These are phyloP conservation scores for Vanessa tameamea DNA, from an alignment of 1,140 invertebrate genomes.

Conservation along the genomic window DNA sequence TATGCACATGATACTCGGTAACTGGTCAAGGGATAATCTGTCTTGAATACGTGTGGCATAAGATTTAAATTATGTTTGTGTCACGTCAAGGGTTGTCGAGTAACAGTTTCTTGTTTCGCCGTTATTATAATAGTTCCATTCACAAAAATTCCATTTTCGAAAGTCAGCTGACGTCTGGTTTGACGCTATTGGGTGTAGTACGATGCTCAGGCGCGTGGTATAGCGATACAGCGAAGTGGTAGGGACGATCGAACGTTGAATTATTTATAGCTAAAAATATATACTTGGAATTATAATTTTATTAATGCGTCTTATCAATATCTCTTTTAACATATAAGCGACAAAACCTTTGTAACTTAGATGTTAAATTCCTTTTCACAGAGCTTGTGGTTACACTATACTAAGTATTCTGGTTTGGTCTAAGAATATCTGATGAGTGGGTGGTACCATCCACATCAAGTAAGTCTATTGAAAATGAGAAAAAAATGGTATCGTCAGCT, in stretches of 20 bases:
- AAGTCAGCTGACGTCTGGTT: slow-evolving; percentile 31
- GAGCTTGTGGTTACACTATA: too few species aligned
- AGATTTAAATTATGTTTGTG: background rate
- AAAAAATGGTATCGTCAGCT: too few species aligned
- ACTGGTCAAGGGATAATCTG: background rate
- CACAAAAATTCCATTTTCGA: slow-evolving; percentile 37
- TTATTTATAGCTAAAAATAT: background rate
- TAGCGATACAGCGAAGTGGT: background rate
- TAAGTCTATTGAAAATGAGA: too few species aligned
- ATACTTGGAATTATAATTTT: too few species aligned
- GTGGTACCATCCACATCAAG: too few species aligned
- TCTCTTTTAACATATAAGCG: too few species aligned
- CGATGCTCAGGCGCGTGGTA: slow-evolving; percentile 20
- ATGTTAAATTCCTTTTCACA: too few species aligned
- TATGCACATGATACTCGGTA: background rate
- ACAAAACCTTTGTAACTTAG: too few species aligned
- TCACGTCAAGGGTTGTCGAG: slow-evolving; percentile 1
- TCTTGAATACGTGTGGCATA: background rate
- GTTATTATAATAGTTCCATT: slow-evolving; percentile 30
- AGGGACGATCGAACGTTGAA: background rate
- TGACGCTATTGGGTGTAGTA: slow-evolving; percentile 17
- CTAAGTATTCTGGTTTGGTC: too few species aligned
- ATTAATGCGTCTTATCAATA: too few species aligned
- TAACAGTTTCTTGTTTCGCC: slow-evolving; percentile 17
- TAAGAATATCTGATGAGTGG: too few species aligned